Conservation (phyloP, 2,113 vertebrate species). For the Oreochromis spilurus region DNA sequence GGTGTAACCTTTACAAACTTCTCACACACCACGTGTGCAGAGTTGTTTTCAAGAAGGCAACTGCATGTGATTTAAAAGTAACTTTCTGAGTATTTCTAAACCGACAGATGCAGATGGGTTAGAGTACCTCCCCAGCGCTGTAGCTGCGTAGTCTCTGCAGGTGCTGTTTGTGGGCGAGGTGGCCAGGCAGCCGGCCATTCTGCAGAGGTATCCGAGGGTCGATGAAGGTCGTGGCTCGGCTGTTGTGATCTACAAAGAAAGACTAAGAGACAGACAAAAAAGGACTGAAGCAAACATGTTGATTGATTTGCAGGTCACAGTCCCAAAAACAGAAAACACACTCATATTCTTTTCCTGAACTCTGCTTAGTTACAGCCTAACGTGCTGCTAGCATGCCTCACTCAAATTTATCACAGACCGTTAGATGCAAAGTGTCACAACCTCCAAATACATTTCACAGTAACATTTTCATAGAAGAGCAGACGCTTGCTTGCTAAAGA, state of each 20-base stretch:
- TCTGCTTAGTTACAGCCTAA: no score
- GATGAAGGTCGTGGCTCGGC: constrained; percentile 95
- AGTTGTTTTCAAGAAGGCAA: background rate
- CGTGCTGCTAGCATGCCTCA: no score
- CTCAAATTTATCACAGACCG: no score
- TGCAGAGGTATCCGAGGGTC: constrained; percentile 96
- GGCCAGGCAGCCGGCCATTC: constrained; percentile 87
- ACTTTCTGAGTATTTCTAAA: background rate
- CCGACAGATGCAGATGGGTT: background rate
- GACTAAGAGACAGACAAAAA: constrained; percentile 71
- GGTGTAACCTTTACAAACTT: background rate
- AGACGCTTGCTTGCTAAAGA: no score
- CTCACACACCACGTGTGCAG: background rate
- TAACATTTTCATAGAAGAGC: no score
- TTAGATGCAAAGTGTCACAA: no score
- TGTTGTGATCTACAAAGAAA: constrained; percentile 98
- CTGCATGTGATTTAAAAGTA: background rate
- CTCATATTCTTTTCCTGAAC: background rate
- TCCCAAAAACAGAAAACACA: rapidly evolving
- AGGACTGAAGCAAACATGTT: rapidly evolving
- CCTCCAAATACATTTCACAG: no score
- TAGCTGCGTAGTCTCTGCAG: constrained; percentile 96
- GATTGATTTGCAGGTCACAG: background rate
- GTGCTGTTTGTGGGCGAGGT: constrained; percentile 91
- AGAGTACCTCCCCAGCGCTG: constrained; percentile 90